Evolutionary conservation across 2,113 vertebrate species (phyloP).

Genomic region (Osmerus mordax): DNA sequence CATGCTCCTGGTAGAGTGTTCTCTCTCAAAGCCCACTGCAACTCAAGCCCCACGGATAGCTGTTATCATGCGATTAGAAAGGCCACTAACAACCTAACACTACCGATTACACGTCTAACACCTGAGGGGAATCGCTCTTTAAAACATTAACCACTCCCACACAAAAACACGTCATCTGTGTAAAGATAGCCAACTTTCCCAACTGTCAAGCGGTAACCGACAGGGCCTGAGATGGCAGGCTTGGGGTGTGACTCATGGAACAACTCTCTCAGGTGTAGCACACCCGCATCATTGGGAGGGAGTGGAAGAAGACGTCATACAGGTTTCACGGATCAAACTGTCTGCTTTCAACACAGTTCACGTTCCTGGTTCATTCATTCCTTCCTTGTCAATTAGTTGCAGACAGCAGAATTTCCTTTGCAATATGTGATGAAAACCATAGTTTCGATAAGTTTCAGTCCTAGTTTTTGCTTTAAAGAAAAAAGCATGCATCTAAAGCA

Average conservation of each 20-base stretch:
- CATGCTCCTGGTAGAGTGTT: slow-evolving; percentile 23
- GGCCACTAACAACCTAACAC: neutral
- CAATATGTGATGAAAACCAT: too few relatives aligned
- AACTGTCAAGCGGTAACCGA: neutral
- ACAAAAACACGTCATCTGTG: neutral
- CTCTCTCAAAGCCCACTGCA: slow-evolving; percentile 5
- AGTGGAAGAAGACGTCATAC: slow-evolving; percentile 3
- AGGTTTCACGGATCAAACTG: neutral
- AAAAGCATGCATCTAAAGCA: too few relatives aligned
- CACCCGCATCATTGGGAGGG: slow-evolving; percentile 20
- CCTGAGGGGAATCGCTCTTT: neutral
- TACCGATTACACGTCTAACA: neutral
- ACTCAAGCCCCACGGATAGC: neutral
- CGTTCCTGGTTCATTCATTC: too few relatives aligned
- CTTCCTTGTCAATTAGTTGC: too few relatives aligned
- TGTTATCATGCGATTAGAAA: neutral
- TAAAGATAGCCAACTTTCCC: neutral
- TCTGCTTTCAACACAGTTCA: neutral
- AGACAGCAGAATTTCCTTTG: too few relatives aligned
- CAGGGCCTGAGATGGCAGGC: neutral
- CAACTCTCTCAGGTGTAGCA: neutral
- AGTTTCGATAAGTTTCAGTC: too few relatives aligned
- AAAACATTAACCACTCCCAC: neutral
- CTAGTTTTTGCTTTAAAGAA: too few relatives aligned
- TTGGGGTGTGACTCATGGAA: slow-evolving; percentile 29